Evolutionary conservation across 1,140 invertebrate genomes (phyloP).

Genomic region (Drosophila nigromelanica): DNA sequence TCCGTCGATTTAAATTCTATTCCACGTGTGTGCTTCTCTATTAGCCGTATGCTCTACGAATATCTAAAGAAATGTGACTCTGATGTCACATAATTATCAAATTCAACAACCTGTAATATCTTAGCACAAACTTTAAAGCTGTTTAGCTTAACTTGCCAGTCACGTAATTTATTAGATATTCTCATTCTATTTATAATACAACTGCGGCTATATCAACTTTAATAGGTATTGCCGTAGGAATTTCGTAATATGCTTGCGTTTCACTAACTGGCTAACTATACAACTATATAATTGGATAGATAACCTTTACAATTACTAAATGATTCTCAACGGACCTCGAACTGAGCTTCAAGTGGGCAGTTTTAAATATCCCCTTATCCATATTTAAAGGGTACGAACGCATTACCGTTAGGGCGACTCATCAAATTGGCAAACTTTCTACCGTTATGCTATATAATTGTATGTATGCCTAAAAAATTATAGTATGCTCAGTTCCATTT

Average conservation of each 20-base stretch:
- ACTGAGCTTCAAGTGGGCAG: neutral
- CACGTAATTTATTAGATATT: conserved; percentile 40
- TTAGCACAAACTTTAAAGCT: neutral
- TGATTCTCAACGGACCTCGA: no score
- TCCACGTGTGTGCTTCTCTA: neutral
- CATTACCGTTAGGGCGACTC: conserved; percentile 23
- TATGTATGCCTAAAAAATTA: conserved; percentile 39
- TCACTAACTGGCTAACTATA: neutral
- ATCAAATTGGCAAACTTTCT: conserved; percentile 69
- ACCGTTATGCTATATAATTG: conserved; percentile 51
- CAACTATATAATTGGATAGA: conserved; percentile 12
- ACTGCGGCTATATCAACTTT: neutral
- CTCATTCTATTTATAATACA: conserved; percentile 1
- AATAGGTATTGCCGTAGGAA: neutral
- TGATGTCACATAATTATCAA: conserved; percentile 24
- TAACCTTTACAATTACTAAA: conserved; percentile 1
- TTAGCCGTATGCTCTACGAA: neutral
- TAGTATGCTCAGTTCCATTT: conserved; percentile 31
- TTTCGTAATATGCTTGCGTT: conserved; percentile 8
- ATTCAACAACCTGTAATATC: conserved; percentile 2
- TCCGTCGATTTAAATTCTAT: neutral
- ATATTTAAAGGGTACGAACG: neutral
- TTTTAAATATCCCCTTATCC: conserved; percentile 10
- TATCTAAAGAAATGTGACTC: neutral
- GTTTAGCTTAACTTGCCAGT: conserved; percentile 18